A percentile compares a stretch with the other conserved stretches of the same genome.
Evolutionary conservation across 2,113 vertebrate genomes (phyloP).

Genomic region (Ctenomys sociabilis): DNA sequence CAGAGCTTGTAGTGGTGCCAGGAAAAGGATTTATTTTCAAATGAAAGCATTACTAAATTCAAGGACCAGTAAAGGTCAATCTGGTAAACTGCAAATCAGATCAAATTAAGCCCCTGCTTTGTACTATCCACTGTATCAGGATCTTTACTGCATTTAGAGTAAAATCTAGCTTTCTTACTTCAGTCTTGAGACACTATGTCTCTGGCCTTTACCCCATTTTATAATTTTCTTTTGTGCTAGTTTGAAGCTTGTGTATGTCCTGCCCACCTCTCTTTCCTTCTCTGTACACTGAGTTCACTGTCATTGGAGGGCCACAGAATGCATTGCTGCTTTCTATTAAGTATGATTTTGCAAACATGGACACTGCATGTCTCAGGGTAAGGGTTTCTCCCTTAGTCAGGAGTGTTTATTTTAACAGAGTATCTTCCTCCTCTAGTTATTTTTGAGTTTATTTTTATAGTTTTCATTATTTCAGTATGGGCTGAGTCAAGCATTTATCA

Average conservation of each 20-base stretch:
- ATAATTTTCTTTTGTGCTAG: not conserved
- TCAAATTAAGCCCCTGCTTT: not conserved
- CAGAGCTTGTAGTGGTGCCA: not conserved
- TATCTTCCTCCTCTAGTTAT: not conserved
- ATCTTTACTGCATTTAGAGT: not conserved
- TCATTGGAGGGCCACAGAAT: not conserved
- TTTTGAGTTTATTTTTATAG: not conserved
- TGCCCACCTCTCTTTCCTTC: not conserved
- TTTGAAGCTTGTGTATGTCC: not conserved
- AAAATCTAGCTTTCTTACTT: not conserved
- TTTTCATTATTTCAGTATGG: not conserved
- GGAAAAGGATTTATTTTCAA: not conserved
- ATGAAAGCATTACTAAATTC: not conserved
- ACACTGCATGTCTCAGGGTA: not conserved
- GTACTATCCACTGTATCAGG: not conserved
- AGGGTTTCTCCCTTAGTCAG: not conserved
- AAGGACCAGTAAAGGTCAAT: not conserved
- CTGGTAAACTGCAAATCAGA: not conserved
- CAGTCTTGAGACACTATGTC: not conserved
- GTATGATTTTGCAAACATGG: not conserved
- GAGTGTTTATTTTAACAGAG: not conserved
- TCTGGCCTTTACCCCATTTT: not conserved
- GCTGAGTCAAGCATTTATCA: not conserved
- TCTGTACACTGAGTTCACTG: not conserved
- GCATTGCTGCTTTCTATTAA: not conserved